Percentiles rank a stretch among this genome's conserved stretches.
Evolutionary conservation across 2,888 invertebrate species (phyloP).

Genomic region (Flexamia atlantica): DNA sequence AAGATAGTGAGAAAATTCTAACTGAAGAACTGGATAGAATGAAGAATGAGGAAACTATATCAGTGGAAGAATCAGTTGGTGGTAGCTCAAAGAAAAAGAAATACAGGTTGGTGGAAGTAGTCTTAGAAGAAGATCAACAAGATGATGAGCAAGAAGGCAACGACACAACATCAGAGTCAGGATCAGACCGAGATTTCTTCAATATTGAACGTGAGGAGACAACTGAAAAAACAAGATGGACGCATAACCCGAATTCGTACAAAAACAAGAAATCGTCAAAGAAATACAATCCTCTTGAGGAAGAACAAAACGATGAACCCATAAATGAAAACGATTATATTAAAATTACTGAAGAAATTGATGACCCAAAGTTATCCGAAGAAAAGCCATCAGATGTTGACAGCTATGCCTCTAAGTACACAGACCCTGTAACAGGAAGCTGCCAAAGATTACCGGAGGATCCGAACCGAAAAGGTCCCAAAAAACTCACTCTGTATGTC

Average conservation of each 20-base stretch:
- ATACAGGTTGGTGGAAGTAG: slow-evolving; percentile 2
- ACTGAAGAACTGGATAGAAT: background rate
- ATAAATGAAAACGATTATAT: slow-evolving; percentile 7
- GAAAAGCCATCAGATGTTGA: background rate
- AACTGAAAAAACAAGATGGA: background rate
- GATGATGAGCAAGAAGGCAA: slow-evolving; percentile 40
- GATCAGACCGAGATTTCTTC: background rate
- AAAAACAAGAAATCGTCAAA: background rate
- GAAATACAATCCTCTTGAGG: background rate
- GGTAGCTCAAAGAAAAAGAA: slow-evolving; percentile 22
- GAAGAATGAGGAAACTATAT: background rate
- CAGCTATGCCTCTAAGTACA: background rate
- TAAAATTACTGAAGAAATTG: slow-evolving; percentile 18
- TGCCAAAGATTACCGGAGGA: slow-evolving; percentile 11
- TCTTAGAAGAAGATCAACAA: slow-evolving; percentile 31
- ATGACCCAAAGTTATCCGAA: background rate
- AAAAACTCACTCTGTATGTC: slow-evolving; percentile 45
- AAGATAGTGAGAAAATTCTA: background rate
- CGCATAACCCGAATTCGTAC: background rate
- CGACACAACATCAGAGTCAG: background rate
- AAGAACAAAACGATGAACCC: background rate
- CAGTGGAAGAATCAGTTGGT: background rate
- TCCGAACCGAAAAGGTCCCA: slow-evolving; percentile 25
- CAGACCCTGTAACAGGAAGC: background rate
- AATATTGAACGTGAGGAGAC: slow-evolving; percentile 31